Percentiles rank a stretch among this genome's conserved stretches.
These are phyloP conservation scores for Teinopalpus imperialis DNA, from an alignment of 2,888 invertebrate genomes.

Conservation along the genomic window DNA sequence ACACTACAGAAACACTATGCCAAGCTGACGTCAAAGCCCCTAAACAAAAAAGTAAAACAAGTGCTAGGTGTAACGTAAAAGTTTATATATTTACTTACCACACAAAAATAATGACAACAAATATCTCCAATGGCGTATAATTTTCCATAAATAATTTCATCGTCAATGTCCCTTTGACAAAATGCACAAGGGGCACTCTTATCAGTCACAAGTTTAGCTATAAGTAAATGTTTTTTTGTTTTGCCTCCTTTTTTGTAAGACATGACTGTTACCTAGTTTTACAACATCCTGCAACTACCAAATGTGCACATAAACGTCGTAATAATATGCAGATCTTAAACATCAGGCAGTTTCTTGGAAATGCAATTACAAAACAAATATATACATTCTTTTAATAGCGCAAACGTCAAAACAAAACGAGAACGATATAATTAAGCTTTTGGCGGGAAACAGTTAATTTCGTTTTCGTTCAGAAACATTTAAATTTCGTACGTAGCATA, in stretches of 20 bases:
- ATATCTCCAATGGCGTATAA: constrained; percentile 79
- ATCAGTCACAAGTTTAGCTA: constrained; percentile 55
- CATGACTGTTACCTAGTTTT: no score
- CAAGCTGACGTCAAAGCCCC: no score
- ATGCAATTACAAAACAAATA: no score
- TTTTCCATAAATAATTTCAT: constrained; percentile 81
- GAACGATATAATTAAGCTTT: background rate
- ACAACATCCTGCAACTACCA: no score
- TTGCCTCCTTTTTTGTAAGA: constrained; percentile 31
- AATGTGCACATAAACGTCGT: no score
- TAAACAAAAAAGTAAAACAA: no score
- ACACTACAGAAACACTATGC: no score
- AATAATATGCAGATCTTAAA: no score
- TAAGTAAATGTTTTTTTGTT: constrained; percentile 36
- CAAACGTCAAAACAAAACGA: constrained; percentile 17
- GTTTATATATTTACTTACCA: constrained; percentile 86
- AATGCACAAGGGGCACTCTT: constrained; percentile 72
- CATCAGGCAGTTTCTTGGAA: no score
- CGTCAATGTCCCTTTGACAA: constrained; percentile 71
- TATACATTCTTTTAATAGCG: no score
- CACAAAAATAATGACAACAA: constrained; percentile 88
- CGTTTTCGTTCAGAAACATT: constrained; percentile 11
- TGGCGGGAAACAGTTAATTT: constrained; percentile 18
- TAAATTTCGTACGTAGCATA: no score
- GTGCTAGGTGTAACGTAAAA: no score